Evolutionary conservation across 1,140 invertebrate species (phyloP).

Genomic region (Stenopsyche tienmushanensis): DNA sequence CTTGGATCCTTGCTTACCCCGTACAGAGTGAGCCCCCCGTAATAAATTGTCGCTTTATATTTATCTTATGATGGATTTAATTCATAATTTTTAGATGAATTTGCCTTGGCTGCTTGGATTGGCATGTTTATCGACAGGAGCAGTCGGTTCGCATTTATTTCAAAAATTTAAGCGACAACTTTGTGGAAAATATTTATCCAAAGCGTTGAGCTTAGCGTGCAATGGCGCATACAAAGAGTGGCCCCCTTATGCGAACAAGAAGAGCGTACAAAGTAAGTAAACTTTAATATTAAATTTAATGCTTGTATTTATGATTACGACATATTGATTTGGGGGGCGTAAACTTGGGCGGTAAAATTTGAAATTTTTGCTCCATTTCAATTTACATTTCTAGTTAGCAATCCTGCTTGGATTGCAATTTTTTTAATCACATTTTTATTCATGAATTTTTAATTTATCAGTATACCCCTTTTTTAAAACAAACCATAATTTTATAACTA

Average conservation of each 20-base stretch:
- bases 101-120: conserved; percentile 30
- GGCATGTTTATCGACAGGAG: conserved; percentile 21
- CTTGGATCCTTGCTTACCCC: not conserved
- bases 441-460: no score
- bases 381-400: no score
- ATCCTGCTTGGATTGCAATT: no score
- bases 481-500: not conserved
- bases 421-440: no score
- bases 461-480: not conserved
- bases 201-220: conserved; percentile 18
- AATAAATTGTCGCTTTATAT: not conserved
- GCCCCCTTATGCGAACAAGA: conserved; percentile 15
- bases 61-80: not conserved
- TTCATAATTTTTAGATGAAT: conserved; percentile 31
- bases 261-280: conserved; percentile 24
- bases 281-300: no score
- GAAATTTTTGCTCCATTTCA: no score
- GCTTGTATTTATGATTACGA: no score
- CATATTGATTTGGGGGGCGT: no score
- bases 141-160: not conserved
- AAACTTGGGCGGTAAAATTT: no score
- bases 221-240: conserved; percentile 14
- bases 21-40: no score
- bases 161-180: not conserved
- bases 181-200: conserved; percentile 23